Conservation (phyloP, 2,113 vertebrate genomes). For the Pituophis catenifer region DNA sequence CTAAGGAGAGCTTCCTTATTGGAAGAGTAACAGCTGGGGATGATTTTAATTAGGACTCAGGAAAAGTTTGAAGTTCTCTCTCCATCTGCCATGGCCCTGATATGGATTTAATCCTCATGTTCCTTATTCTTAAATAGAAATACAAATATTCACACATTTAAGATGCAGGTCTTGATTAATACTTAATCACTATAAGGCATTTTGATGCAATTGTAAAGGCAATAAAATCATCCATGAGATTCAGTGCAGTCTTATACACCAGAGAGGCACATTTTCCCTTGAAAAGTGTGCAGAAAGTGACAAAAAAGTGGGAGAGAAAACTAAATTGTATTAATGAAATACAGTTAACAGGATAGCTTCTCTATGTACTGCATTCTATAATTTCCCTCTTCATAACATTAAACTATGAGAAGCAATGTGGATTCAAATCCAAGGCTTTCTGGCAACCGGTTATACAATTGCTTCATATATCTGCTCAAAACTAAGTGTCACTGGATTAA, state of each 20-base stretch:
- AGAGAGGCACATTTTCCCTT: neutral
- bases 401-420: neutral
- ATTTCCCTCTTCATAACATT: neutral
- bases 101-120: neutral
- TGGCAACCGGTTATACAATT: neutral
- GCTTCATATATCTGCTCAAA: neutral
- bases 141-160: neutral
- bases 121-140: neutral
- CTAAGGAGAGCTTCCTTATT: neutral
- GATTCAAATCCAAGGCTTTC: neutral
- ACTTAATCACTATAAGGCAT: neutral
- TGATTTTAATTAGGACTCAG: neutral
- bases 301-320: neutral
- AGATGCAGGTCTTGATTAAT: neutral
- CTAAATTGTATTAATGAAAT: neutral
- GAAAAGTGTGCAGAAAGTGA: neutral
- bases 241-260: neutral
- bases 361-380: neutral
- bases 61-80: neutral
- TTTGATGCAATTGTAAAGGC: neutral
- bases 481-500: neutral
- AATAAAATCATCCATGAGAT: neutral
- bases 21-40: neutral
- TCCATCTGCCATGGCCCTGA: neutral
- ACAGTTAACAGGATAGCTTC: neutral